phyloP scores from a whole-genome alignment of 2,888 invertebrate species.

The Crocallis elinguaria region DNA sequence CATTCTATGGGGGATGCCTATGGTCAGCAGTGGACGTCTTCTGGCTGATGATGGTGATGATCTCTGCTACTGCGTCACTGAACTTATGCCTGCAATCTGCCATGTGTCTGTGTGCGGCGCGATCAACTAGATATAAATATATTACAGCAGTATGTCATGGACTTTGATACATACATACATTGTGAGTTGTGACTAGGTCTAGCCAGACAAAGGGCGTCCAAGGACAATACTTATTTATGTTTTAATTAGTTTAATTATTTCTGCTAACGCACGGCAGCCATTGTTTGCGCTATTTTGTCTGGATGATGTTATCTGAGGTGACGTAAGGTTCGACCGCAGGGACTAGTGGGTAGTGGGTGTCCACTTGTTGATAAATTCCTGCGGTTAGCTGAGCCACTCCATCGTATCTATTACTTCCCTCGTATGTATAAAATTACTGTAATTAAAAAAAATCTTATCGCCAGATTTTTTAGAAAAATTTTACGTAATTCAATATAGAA shows the following conservation, averaged over 20 bases:
- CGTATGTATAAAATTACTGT: not conserved
- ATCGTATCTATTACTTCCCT: not conserved
- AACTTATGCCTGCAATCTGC: too few species aligned
- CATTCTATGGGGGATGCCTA: too few species aligned
- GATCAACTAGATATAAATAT: too few species aligned
- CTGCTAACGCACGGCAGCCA: not conserved
- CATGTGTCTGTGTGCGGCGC: too few species aligned
- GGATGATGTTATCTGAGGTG: constrained; percentile 10
- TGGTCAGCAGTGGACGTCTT: too few species aligned
- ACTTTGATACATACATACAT: too few species aligned
- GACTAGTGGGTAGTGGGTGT: not conserved
- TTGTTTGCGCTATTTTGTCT: constrained; percentile 3
- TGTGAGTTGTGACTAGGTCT: not conserved
- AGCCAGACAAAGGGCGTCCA: constrained; percentile 7
- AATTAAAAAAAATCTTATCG: not conserved
- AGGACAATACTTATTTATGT: constrained; percentile 4
- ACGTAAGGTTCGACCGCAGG: constrained; percentile 6
- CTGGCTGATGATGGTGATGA: too few species aligned
- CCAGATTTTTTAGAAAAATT: too few species aligned
- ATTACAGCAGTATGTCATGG: too few species aligned
- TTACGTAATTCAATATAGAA: too few species aligned
- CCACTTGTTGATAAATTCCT: constrained; percentile 7
- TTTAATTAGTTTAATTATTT: constrained; percentile 13
- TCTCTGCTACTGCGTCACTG: too few species aligned
- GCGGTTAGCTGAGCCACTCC: constrained; percentile 5